phyloP scores from a whole-genome alignment of 2,888 invertebrate species.

The Lysandra coridon region DNA sequence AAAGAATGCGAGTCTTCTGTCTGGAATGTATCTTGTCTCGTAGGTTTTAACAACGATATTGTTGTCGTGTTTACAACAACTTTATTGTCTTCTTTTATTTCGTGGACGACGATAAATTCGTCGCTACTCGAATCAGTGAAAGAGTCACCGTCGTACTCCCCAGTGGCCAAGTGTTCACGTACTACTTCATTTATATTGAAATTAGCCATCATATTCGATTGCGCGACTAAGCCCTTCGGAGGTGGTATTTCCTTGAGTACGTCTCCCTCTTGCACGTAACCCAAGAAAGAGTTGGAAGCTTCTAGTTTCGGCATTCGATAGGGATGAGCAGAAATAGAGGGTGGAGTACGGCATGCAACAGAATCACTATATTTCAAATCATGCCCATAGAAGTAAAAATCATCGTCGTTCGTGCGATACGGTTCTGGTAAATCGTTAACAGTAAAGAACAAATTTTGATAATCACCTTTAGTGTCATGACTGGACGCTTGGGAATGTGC shows the following conservation, averaged over 20 bases:
- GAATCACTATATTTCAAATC: slow-evolving; percentile 68
- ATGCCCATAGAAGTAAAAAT: slow-evolving; percentile 72
- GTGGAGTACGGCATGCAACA: slow-evolving; percentile 65
- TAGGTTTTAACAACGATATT: slow-evolving; percentile 34
- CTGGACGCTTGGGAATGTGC: slow-evolving; percentile 65
- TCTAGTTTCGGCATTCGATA: slow-evolving; percentile 62
- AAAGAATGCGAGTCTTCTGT: slow-evolving; percentile 29
- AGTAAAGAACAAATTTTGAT: slow-evolving; percentile 63
- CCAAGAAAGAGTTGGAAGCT: slow-evolving; percentile 66
- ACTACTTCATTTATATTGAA: slow-evolving; percentile 67
- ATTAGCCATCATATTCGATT: slow-evolving; percentile 73
- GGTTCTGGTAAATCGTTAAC: slow-evolving; percentile 67
- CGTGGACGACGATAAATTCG: slow-evolving; percentile 58
- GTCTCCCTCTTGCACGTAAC: slow-evolving; percentile 64
- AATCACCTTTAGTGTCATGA: slow-evolving; percentile 75
- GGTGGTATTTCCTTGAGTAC: slow-evolving; percentile 63
- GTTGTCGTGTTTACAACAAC: slow-evolving; percentile 37
- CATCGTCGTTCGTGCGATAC: slow-evolving; percentile 69
- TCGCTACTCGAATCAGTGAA: slow-evolving; percentile 72
- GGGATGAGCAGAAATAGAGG: slow-evolving; percentile 66
- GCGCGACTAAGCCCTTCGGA: slow-evolving; percentile 62
- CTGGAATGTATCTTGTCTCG: slow-evolving; percentile 31
- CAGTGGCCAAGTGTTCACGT: slow-evolving; percentile 67
- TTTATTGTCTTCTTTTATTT: slow-evolving; percentile 48
- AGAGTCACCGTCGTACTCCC: slow-evolving; percentile 67